phyloP scores from a whole-genome alignment of 2,797 vertebrate species.

The Eremophila alpestris region DNA sequence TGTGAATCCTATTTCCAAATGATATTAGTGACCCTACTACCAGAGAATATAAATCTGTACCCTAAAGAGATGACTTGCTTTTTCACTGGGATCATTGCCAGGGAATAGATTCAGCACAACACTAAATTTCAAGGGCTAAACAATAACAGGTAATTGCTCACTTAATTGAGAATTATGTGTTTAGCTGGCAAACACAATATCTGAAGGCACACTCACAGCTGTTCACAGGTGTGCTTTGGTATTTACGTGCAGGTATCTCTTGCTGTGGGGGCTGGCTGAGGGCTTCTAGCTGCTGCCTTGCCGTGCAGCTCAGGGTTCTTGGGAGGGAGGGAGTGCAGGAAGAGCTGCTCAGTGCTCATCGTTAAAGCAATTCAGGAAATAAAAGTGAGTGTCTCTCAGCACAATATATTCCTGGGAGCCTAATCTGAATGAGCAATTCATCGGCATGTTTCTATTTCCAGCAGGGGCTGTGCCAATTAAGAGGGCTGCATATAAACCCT shows the following conservation, averaged over 20 bases:
- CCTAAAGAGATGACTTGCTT: slow-evolving; percentile 25
- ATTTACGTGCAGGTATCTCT: neutral
- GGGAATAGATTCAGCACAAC: slow-evolving; percentile 10
- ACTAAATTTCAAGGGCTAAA: slow-evolving; percentile 10
- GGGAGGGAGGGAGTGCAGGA: neutral
- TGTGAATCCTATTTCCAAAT: neutral
- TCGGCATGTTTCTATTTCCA: slow-evolving; percentile 66
- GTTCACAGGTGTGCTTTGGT: slow-evolving; percentile 12
- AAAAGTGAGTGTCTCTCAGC: slow-evolving; percentile 69
- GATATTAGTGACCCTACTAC: neutral
- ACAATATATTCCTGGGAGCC: slow-evolving; percentile 70
- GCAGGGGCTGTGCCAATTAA: slow-evolving; percentile 72
- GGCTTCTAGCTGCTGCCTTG: neutral
- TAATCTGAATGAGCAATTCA: slow-evolving; percentile 70
- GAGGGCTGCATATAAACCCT: slow-evolving; percentile 62
- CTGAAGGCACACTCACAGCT: neutral
- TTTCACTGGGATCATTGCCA: slow-evolving; percentile 29
- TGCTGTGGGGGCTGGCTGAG: neutral
- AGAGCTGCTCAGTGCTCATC: slow-evolving; percentile 37
- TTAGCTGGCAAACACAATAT: slow-evolving; percentile 12
- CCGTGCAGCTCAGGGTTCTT: neutral
- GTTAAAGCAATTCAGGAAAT: slow-evolving; percentile 70
- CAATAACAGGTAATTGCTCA: slow-evolving; percentile 45
- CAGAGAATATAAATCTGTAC: slow-evolving; percentile 3
- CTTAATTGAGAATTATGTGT: slow-evolving; percentile 63